Evolutionary conservation across 2,888 invertebrate genomes (phyloP), one percentile per base, ranked within the genome.

Genomic region (Notocelia uddmanniana): DNA sequence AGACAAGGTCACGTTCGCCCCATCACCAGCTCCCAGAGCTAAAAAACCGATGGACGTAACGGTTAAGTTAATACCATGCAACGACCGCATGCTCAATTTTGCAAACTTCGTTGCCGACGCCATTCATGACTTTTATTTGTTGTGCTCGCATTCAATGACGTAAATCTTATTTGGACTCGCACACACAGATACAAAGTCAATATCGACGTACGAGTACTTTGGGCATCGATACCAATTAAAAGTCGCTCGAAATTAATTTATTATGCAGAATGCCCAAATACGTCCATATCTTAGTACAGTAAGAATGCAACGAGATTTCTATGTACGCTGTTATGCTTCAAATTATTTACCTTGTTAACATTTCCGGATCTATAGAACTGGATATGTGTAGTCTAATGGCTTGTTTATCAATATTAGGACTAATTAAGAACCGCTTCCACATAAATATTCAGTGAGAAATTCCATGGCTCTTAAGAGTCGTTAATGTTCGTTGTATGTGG

Each of bases 21-120:
- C 72, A 74, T 74, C 72, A 74, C 68, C 59, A 67, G 73, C 69
- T 76, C 75, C 74, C 72, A 64, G 64, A 73, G 45, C 72, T 66
- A 58, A 72, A 69, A 74, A 66, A 69, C 70, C 74, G 75, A 76
- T 74, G 77, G 76, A 75, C 68, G 76, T 80, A 81, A 81, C 81
- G 80, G 81, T 76, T 67, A 69, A 69, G 57, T 73, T 54, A 64
- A 64, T 73, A 76, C 18, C 60, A 54, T 41, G 60, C 66, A 66
- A 71, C 58, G 55, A 13, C 21, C 34, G 62, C 62, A 59, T 71
- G 63, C 62, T 66, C 11, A 31, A 71, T 67, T 71, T 67, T 60
- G 71, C 66, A 67, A 71, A 71, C 60, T 34, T 66, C 18, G 34
- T 55, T 23, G 52, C 13, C 15, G 18, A 13, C 62, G 21, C 58